Evolutionary conservation across 2,113 vertebrate genomes (phyloP).

Genomic region (Grammomys dolichurus): DNA sequence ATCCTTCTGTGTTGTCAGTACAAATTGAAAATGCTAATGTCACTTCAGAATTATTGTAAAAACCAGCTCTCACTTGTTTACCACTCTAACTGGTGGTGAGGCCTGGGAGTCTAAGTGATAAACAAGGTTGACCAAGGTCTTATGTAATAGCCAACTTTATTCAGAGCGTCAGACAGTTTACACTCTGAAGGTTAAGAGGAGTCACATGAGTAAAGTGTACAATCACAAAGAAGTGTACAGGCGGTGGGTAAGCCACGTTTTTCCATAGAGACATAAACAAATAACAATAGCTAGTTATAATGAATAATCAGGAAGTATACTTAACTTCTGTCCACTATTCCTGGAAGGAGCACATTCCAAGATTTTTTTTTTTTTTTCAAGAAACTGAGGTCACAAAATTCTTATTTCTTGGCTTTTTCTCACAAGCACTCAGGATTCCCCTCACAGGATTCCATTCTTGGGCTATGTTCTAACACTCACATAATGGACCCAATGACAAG

Average conservation of each 20-base stretch:
- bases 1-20: not conserved
- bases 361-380: not conserved
- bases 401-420: not conserved
- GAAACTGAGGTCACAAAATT: not conserved
- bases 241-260: not conserved
- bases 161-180: not conserved
- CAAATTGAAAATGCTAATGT: not conserved
- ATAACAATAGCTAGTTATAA: not conserved
- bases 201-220: not conserved
- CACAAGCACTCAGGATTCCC: not conserved
- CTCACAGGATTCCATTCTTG: not conserved
- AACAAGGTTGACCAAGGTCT: not conserved
- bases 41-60: not conserved
- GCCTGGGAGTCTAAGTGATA: not conserved
- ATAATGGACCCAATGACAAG: not conserved
- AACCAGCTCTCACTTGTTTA: not conserved
- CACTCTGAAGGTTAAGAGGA: not conserved
- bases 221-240: not conserved
- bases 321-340: no score
- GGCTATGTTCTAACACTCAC: not conserved
- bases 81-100: not conserved
- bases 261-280: not conserved
- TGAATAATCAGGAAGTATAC: not conserved
- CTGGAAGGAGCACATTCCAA: not conserved
- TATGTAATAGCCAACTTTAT: not conserved